Base-by-base conservation (phyloP, 2,797 vertebrate species). In the Bradypus variegatus region DNA sequence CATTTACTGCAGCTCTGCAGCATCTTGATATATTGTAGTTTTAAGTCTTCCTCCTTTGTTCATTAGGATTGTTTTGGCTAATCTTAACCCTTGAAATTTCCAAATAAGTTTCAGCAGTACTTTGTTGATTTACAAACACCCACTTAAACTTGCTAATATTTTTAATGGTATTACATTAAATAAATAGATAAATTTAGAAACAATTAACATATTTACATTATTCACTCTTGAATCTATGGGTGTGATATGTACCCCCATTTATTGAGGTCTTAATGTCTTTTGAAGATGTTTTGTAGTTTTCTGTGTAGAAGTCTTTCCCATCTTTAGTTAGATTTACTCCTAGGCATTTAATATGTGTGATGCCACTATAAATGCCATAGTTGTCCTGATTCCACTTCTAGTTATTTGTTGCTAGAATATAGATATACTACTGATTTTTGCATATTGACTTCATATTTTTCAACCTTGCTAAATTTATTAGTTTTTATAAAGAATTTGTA, bases 361-460 rank as follows among this genome's bases (percentile, higher is more conserved):
- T 6, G 3, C 12, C 58, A 6, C 27, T 86, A 31, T 67, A 75
- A 90, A n/a, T n/a, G 23, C 8, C 29, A 69, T 12, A 21, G 8
- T 58, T 90, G 50, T 50, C 31, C 60, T 92, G 55, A 87, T 55
- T 84, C 69, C 18, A 84, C 83, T 78, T 84, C 80, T 88, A 84
- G 83, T 64, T 86, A 94, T 77, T 83, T 89, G 29, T 77, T 80
- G 38, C 23, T 36, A 6, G 48, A 18, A 15, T 11, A 6, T 18
- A 83, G 65, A 90, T 64, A 75, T 78, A 86, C 53, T 80, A 77
- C 25, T 45, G 31, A 77, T 67, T 65, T 95, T 80, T 72, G 23
- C 82, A 81, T 62, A 38, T 21, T 72, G 76, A 79, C 75, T 94
- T 82, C 41, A 48, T 86, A 77, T 76, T 93, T 90, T 88, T 36